Base-by-base conservation (phyloP, 2,797 vertebrate species). In the Lutra lutra region DNA sequence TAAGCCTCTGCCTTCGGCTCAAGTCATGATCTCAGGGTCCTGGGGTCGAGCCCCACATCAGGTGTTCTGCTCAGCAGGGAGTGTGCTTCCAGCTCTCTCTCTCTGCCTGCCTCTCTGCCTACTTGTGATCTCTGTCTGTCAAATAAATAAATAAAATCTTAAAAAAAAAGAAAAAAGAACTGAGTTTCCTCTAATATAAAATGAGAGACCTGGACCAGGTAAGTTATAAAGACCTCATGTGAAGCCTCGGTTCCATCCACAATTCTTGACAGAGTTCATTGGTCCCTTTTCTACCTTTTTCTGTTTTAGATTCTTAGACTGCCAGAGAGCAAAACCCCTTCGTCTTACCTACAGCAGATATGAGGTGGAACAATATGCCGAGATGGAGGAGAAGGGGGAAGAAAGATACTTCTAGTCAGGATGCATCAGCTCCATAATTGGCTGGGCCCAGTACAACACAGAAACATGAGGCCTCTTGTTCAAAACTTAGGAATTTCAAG, bases 221-320 rank as follows among this genome's bases (percentile, higher is more conserved):
- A 66, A 89, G 68, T 72, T 84, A n/a, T 91, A 95, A 92, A 95
- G 17, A 85, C 60, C 32, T 77, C 77, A 23, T 70, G 20, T 40
- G 25, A 91, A 64, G 18, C 38, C 75, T 72, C 85, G 72, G 80
- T 58, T 64, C 72, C 29, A 54, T 18, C n/a, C 38, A 14, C 9
- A 46, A 38, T 82, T 75, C 40, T 51, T 18, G 7, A 56, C 9
- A 62, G 43, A 2, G 8, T 3, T 17, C 58, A 75, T 43, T 56
- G 21, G 10, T 64, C 20, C 43, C 9, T 72, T 40, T 75, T 56
- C 48, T 48, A 46, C 12, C 13, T 64, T 72, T 80, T 75, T 64
- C 5, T 84, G 40, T 40, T 51, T 86, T 18, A 82, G 17, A 85
- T 13, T 85, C 35, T 51, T 1, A 51, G 70, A 23, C 17, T 7